Conservation (phyloP, 2,888 invertebrate genomes). For the Stratiomys singularior region DNA sequence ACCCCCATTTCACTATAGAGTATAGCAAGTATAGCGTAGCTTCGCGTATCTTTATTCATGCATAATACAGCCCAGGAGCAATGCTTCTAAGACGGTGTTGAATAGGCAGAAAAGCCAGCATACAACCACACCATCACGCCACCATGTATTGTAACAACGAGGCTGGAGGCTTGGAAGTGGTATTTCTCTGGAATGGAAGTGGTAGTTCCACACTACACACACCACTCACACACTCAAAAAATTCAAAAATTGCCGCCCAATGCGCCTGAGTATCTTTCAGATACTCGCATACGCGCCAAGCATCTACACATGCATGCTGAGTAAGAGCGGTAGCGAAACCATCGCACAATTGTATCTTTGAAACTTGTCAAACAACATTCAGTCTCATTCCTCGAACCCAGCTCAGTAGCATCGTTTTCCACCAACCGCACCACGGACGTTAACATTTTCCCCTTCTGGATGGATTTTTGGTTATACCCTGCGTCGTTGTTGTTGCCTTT, state of each 20-base stretch:
- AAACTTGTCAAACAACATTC: slow-evolving; percentile 21
- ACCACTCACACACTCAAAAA: neutral
- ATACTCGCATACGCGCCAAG: neutral
- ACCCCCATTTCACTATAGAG: slow-evolving; percentile 36
- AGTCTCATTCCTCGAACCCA: neutral
- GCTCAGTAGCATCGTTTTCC: slow-evolving; percentile 26
- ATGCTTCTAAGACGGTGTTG: neutral
- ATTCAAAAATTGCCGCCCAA: slow-evolving; percentile 23
- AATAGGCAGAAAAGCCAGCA: neutral
- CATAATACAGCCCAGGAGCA: neutral
- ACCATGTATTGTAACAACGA: neutral
- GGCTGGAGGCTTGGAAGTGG: slow-evolving; percentile 9
- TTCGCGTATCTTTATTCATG: neutral
- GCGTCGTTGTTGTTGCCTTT: neutral
- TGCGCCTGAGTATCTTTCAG: slow-evolving; percentile 1
- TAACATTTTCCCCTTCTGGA: slow-evolving; percentile 14
- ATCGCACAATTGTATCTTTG: neutral
- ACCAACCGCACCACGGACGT: neutral
- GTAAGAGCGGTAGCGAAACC: slow-evolving; percentile 12
- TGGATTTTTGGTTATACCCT: neutral
- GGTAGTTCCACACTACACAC: neutral
- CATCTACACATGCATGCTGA: neutral
- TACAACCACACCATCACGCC: neutral
- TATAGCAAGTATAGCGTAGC: slow-evolving; percentile 14
- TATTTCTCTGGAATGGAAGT: slow-evolving; percentile 29